Conservation (phyloP, 1,140 invertebrate species). For the Luehdorfia chinensis region DNA sequence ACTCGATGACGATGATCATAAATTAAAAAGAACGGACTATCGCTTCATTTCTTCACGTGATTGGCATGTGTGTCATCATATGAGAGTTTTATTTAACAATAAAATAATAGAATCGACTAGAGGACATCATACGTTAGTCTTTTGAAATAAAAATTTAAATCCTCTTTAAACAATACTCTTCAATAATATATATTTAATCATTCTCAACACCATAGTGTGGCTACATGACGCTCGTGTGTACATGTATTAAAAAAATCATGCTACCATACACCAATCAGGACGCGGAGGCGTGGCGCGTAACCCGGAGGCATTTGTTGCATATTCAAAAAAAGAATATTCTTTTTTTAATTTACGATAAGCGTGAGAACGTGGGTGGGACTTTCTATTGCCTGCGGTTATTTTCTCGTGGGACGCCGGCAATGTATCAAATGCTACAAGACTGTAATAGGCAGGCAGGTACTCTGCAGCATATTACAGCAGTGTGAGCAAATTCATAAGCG, state of each 20-base stretch:
- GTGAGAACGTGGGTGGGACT: constrained; percentile 62
- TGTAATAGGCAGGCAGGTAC: constrained; percentile 4
- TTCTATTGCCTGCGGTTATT: constrained; percentile 58
- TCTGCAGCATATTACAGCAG: not conserved
- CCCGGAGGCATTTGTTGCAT: constrained; percentile 51
- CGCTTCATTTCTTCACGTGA: no score
- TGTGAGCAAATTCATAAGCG: constrained; percentile 10
- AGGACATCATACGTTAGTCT: no score
- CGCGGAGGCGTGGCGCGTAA: constrained; percentile 60
- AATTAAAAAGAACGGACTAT: no score
- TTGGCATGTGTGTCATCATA: no score
- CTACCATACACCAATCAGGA: constrained; percentile 62
- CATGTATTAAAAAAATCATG: constrained; percentile 36
- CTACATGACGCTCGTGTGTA: constrained; percentile 2
- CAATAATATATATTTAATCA: no score
- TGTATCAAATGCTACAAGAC: constrained; percentile 4
- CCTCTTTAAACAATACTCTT: no score
- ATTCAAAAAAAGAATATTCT: constrained; percentile 55
- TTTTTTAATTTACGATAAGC: constrained; percentile 46
- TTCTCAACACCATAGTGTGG: no score
- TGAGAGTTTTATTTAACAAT: no score
- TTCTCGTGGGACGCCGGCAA: constrained; percentile 46
- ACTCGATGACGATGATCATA: no score
- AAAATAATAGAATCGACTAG: no score
- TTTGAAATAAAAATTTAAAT: no score